Evolutionary conservation across 2,797 vertebrate genomes (phyloP).

Genomic region (Galago senegalensis): DNA sequence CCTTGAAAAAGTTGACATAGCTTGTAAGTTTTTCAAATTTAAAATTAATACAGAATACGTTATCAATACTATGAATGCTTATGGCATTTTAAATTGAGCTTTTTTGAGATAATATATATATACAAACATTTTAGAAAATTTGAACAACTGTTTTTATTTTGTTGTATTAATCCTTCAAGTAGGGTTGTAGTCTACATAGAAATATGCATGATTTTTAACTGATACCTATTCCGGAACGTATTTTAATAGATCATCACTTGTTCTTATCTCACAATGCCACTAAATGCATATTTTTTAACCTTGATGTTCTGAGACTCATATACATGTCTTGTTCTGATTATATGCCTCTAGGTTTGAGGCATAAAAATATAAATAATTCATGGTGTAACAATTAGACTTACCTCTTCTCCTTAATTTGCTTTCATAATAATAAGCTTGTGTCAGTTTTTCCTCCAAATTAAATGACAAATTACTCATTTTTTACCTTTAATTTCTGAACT

Average conservation of each 20-base stretch:
- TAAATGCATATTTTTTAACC: neutral
- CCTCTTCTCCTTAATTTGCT: neutral
- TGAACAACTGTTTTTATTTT: neutral
- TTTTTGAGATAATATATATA: neutral
- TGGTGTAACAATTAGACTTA: neutral
- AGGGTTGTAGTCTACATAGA: neutral
- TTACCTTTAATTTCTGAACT: slow-evolving; percentile 33
- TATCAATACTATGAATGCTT: neutral
- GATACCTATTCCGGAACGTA: neutral
- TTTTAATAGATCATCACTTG: neutral
- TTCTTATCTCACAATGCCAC: neutral
- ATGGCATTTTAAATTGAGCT: neutral
- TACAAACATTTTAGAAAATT: neutral
- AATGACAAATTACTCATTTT: slow-evolving; percentile 2
- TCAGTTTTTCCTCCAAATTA: neutral
- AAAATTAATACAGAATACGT: neutral
- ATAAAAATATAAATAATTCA: neutral
- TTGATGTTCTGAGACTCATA: neutral
- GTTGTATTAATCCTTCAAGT: neutral
- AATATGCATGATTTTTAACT: neutral
- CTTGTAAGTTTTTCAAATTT: neutral
- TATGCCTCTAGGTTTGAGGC: neutral
- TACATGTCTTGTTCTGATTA: neutral
- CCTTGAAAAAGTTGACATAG: neutral
- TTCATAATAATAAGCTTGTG: slow-evolving; percentile 37